Evolutionary conservation across 2,113 vertebrate species (phyloP), one percentile per base, ranked within the genome.

Genomic region (Amphiprion ocellaris): DNA sequence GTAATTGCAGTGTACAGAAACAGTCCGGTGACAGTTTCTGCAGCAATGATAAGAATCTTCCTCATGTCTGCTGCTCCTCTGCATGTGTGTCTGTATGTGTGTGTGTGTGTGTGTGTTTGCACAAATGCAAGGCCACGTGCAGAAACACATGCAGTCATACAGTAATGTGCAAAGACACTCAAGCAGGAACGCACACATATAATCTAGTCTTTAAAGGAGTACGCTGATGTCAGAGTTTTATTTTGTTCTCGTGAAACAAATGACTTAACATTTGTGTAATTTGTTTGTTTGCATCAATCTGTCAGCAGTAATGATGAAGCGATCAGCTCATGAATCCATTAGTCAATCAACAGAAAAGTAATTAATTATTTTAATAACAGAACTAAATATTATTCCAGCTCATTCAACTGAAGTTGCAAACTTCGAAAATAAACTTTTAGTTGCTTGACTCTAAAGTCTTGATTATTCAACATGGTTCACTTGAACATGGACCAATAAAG

Each of bases 1-100:
- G 50, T 92, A 93, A 93, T 95, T 95, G 87, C 89, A 92, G 85
- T 70, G 86, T 67, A 80, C 79, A 67, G 81, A 76, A 84, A 70
- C 70, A 53, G 65, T 74, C 39, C 21, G 52, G 59, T 87, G 83
- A 78, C 82, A 82, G 84, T 75, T 83, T 84, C 87, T 87, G 82
- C 69, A 69, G 85, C 82, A 85, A 75, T 85, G 81, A 83, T 77
- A 66, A 67, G 72, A 92, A 74, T 77, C 61, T 61, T 24, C 41
- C 46, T 73, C 47, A 79, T 77, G 33, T 71, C 50, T 73, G 75
- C 64, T 54, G 66, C 44, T 30, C 61, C 69, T 68, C 53, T 70
- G 11, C 55, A 46, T 53, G 24, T 26, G 33, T 7, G 4, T 50
- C n/a, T n/a, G 60, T 41, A 60, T 55, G 26, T 60, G 56, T 19